A percentile compares a stretch with the other conserved stretches of the same genome.
These are phyloP conservation scores for Halcyon chelicuti DNA, from an alignment of 2,797 vertebrate species.

Conservation along the genomic window DNA sequence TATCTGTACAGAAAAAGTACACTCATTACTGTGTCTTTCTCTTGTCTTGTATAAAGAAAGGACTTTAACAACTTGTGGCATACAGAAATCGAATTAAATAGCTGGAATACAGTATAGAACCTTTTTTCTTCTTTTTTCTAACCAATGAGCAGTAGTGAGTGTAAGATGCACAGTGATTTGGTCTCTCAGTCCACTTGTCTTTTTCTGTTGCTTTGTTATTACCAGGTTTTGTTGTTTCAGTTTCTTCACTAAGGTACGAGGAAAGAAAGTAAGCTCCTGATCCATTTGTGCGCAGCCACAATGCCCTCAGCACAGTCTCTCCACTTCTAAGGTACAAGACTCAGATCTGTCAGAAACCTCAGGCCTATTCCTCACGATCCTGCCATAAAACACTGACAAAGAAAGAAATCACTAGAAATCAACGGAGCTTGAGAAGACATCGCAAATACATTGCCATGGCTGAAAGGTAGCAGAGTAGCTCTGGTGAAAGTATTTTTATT, in stretches of 20 bases:
- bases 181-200: neutral
- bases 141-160: neutral
- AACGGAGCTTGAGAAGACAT: neutral
- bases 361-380: neutral
- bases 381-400: neutral
- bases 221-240: neutral
- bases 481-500: neutral
- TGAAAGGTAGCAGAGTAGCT: neutral
- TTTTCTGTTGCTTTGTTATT: neutral
- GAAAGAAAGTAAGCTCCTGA: neutral
- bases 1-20: neutral
- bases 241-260: neutral
- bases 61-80: neutral
- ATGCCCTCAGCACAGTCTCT: neutral
- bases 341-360: neutral
- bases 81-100: neutral
- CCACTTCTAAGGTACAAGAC: rapidly evolving
- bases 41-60: neutral
- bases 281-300: rapidly evolving
- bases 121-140: neutral
- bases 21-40: neutral
- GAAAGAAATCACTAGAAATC: neutral
- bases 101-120: neutral
- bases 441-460: neutral
- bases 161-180: neutral